These are phyloP conservation scores for Lingula anatina DNA, from an alignment of 2,888 invertebrate genomes.

Conservation along the genomic window DNA sequence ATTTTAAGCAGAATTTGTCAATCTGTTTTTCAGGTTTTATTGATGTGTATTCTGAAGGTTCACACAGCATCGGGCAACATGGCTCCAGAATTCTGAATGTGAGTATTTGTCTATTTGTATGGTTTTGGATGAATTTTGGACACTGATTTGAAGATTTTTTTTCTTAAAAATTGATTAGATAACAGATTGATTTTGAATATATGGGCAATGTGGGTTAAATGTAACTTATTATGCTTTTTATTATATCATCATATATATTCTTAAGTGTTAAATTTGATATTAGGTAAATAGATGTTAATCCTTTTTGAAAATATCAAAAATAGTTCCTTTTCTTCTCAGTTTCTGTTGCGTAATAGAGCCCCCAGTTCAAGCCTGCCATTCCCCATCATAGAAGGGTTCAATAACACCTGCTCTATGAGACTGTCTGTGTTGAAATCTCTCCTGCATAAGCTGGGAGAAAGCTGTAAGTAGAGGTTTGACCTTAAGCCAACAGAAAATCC, in stretches of 20 bases:
- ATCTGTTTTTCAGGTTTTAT: conserved; percentile 48
- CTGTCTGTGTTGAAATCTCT: conserved; percentile 32
- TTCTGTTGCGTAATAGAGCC: conserved; percentile 41
- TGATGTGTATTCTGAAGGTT: conserved; percentile 45
- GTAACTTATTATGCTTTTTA: background rate
- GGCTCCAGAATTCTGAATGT: conserved; percentile 44
- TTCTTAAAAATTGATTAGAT: no score
- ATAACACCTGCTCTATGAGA: conserved; percentile 44
- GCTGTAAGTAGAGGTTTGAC: conserved; percentile 23
- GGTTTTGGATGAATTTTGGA: no score
- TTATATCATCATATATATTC: background rate
- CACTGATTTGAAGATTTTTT: no score
- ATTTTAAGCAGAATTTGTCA: no score
- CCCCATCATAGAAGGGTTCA: conserved; percentile 42
- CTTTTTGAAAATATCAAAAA: no score
- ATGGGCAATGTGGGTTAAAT: no score
- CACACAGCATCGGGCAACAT: conserved; percentile 37
- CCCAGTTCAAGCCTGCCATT: conserved; percentile 37
- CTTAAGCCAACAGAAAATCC: no score
- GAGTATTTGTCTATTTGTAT: no score
- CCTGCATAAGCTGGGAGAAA: conserved; percentile 36
- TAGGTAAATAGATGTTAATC: no score
- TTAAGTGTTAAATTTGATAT: background rate
- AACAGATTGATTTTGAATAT: no score
- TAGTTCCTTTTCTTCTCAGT: conserved; percentile 32